Base-by-base conservation (phyloP, 2,113 vertebrate genomes). In the Lophotis ruficrista region DNA sequence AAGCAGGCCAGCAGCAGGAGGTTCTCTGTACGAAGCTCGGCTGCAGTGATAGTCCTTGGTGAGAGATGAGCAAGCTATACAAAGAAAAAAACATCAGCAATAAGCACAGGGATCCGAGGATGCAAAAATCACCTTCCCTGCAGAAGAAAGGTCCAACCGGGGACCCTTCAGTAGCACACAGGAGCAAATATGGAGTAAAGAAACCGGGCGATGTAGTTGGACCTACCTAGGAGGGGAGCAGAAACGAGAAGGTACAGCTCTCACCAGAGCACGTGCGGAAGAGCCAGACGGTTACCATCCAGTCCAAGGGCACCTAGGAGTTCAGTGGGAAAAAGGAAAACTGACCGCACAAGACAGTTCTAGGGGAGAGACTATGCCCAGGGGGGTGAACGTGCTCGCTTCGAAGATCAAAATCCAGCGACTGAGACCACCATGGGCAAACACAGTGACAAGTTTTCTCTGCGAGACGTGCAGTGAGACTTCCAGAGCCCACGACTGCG, bases 201-300 rank as follows among this genome's bases (percentile, higher is more conserved):
- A 33, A 31, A 33, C 7, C 0, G 0, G 41, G 30, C 28, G 18
- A 16, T 3, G 14, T 16, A 43, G 56, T 1, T n/a, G 56, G 58
- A 61, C 11, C 11, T 15, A 2, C 23, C 48, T 22, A 14, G 33
- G 41, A 86, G 53, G 51, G 56, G 47, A 60, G 60, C 2, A 13
- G 37, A 58, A 45, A 56, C 3, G 54, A 76, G n/a, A 22, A 2
- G 14, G 8, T 3, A 23, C 47, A 45, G 68, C 21, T 68, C 38
- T 47, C 28, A 21, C 17, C 82, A 68, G 47, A 31, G 38, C 56
- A 20, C 0, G 12, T 11, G 25, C 13, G 7, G 33, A 57, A 57
- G 64, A 76, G n/a, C 12, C 61, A 48, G 25, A n/a, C 25, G 33
- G 31, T 3, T 15, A 23, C 38, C 7, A 14, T 31, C 33, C 58